Conservation (phyloP, 2,888 invertebrate genomes). For the Patella caerulea region DNA sequence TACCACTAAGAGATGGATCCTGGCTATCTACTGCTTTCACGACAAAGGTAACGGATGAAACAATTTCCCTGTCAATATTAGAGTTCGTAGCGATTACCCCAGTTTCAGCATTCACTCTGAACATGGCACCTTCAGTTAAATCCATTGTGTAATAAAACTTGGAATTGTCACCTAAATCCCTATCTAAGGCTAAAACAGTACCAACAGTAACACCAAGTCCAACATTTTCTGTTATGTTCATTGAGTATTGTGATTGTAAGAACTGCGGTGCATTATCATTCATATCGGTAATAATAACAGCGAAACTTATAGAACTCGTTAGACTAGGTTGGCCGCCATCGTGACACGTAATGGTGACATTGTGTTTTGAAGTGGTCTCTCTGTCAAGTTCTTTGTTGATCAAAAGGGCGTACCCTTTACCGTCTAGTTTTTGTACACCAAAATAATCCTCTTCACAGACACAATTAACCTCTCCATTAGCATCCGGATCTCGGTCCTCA, state of each 20-base stretch:
- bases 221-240: neutral
- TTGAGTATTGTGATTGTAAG: neutral
- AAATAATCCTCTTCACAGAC: constrained; percentile 40
- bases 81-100: neutral
- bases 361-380: constrained; percentile 14
- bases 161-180: neutral
- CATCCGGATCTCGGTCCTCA: constrained; percentile 7
- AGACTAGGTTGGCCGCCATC: constrained; percentile 6
- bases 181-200: neutral
- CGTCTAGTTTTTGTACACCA: constrained; percentile 49
- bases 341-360: constrained; percentile 1
- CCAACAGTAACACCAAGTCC: neutral
- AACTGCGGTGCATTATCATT: constrained; percentile 12
- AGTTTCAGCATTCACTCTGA: neutral
- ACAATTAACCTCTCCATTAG: constrained; percentile 8
- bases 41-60: neutral
- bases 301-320: neutral
- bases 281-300: neutral
- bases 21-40: neutral
- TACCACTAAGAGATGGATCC: neutral
- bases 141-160: constrained; percentile 28
- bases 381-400: constrained; percentile 29
- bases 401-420: constrained; percentile 54
- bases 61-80: neutral
- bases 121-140: neutral